These are phyloP conservation scores for Mus musculus DNA, from an alignment of 2,113 vertebrate species.

Conservation along the genomic window GRCm39 chr17:27282001-27282500, in stretches of 20 bases:
- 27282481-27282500: not conserved
- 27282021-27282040: not conserved
- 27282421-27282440: not conserved
- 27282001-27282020: no score
- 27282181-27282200: not conserved
- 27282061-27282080: not conserved
- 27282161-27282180: not conserved
- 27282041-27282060: conserved; percentile 30
- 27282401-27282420: not conserved
- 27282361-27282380: not conserved
- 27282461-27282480: not conserved
- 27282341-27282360: not conserved
- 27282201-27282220: not conserved
- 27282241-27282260: not conserved
- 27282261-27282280: not conserved
- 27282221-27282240: not conserved
- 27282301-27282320: not conserved
- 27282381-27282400: not conserved
- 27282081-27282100: not conserved
- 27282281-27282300: not conserved
- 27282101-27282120: not conserved
- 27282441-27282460: not conserved
- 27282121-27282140: not conserved
- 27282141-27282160: not conserved
- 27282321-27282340: not conserved